Evolutionary conservation across 1,140 invertebrate species (phyloP).

Genomic region (Whitmania pigra): DNA sequence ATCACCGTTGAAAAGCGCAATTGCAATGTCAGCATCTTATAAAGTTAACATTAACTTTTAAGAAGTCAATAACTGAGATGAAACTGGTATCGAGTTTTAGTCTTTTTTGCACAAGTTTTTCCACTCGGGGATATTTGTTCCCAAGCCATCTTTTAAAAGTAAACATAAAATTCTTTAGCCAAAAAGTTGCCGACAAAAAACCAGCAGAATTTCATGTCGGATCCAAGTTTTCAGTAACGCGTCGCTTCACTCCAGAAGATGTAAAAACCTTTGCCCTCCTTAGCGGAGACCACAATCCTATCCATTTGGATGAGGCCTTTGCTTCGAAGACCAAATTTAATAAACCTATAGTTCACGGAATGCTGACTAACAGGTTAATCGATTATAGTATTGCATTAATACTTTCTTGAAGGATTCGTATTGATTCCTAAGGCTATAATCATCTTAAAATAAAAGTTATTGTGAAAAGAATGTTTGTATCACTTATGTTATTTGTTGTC

Average conservation of each 20-base stretch:
- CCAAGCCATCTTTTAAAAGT: too few species aligned
- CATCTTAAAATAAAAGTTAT: not conserved
- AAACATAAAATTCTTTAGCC: too few species aligned
- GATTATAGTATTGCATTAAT: not conserved
- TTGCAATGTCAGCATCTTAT: too few species aligned
- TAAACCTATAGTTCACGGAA: slow-evolving; percentile 16
- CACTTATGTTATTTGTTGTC: not conserved
- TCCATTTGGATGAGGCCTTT: slow-evolving; percentile 18
- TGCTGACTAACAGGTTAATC: slow-evolving; percentile 1
- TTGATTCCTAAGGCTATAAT: not conserved
- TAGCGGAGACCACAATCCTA: slow-evolving; percentile 16
- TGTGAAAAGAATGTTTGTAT: not conserved
- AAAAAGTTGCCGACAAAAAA: too few species aligned
- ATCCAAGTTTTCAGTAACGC: not conserved
- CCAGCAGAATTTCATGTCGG: not conserved
- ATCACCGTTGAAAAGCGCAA: too few species aligned
- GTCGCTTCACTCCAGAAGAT: slow-evolving; percentile 9
- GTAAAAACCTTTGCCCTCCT: slow-evolving; percentile 13
- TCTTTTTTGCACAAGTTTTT: too few species aligned
- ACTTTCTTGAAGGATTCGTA: not conserved
- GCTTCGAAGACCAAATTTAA: slow-evolving; percentile 9
- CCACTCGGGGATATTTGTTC: too few species aligned
- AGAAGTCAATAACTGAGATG: too few species aligned
- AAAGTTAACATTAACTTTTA: too few species aligned
- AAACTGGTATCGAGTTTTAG: too few species aligned